These are phyloP conservation scores for Diarsia rubi DNA, from an alignment of 2,888 invertebrate species.

Conservation along the genomic window DNA sequence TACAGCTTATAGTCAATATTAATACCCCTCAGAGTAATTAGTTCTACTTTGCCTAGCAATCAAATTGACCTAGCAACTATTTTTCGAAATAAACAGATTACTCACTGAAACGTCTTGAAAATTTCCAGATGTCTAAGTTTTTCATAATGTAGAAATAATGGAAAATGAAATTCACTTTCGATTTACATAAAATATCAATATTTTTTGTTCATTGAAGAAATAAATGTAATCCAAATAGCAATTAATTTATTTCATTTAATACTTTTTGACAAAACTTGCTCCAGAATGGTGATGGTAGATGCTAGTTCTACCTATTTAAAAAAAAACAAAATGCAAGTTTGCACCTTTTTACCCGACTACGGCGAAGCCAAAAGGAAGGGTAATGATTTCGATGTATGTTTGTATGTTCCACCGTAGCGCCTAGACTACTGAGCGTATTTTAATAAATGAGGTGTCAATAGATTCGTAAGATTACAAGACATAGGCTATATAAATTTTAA, in stretches of 20 bases:
- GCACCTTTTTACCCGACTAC: too few relatives aligned
- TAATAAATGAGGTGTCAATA: too few relatives aligned
- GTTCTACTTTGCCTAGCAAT: slow-evolving; percentile 9
- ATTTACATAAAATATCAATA: slow-evolving; percentile 22
- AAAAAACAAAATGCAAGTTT: background rate
- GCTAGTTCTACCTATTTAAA: background rate
- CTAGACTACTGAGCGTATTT: too few relatives aligned
- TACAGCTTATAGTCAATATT: slow-evolving; percentile 18
- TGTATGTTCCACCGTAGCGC: too few relatives aligned
- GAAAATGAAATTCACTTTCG: background rate
- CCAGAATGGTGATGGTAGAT: background rate
- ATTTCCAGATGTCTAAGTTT: background rate
- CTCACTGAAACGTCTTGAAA: background rate
- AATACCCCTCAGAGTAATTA: background rate
- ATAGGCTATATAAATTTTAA: too few relatives aligned
- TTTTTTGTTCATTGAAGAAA: slow-evolving; percentile 9
- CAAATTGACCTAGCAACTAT: slow-evolving; percentile 3
- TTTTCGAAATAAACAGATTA: too few relatives aligned
- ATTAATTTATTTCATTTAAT: slow-evolving; percentile 29
- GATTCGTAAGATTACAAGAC: too few relatives aligned
- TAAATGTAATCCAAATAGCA: slow-evolving; percentile 25
- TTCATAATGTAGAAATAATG: background rate
- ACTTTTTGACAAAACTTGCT: background rate
- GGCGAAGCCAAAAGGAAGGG: too few relatives aligned
- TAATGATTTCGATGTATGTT: too few relatives aligned